Percentiles rank a stretch among this genome's conserved stretches.
These are phyloP conservation scores for Ametastegia equiseti DNA, from an alignment of 2,888 invertebrate genomes.

Conservation along the genomic window DNA sequence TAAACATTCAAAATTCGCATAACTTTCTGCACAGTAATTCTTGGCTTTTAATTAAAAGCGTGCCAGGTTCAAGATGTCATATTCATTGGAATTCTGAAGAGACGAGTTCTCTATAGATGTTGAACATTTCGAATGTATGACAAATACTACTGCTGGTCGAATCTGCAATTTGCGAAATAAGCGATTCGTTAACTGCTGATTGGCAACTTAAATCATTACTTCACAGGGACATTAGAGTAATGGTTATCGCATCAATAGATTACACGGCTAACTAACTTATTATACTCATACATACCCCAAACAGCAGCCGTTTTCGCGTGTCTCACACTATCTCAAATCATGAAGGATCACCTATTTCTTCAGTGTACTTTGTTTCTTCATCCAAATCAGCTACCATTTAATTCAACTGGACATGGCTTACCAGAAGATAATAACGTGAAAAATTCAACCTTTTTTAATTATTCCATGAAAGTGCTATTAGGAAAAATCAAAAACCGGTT, in stretches of 20 bases:
- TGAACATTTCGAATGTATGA: neutral
- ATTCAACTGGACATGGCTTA: too few relatives aligned
- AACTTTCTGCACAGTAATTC: neutral
- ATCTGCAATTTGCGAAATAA: constrained; percentile 4
- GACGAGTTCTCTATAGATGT: neutral
- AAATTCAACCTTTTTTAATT: too few relatives aligned
- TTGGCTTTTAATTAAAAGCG: neutral
- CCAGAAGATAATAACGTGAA: too few relatives aligned
- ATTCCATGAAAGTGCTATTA: too few relatives aligned
- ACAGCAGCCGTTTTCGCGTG: neutral
- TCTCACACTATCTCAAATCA: too few relatives aligned
- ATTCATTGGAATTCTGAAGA: neutral
- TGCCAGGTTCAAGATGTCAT: neutral
- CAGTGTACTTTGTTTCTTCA: neutral
- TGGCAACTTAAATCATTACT: constrained; percentile 4
- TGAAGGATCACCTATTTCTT: neutral
- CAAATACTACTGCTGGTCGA: neutral
- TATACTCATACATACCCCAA: neutral
- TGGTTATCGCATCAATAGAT: neutral
- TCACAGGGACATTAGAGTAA: constrained; percentile 17
- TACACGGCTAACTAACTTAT: neutral
- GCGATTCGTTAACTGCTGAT: constrained; percentile 11
- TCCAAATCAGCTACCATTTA: too few relatives aligned
- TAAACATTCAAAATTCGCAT: neutral
- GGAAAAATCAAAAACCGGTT: too few relatives aligned